phyloP scores from a whole-genome alignment of 2,888 invertebrate genomes.

The Oasisia sp. region DNA sequence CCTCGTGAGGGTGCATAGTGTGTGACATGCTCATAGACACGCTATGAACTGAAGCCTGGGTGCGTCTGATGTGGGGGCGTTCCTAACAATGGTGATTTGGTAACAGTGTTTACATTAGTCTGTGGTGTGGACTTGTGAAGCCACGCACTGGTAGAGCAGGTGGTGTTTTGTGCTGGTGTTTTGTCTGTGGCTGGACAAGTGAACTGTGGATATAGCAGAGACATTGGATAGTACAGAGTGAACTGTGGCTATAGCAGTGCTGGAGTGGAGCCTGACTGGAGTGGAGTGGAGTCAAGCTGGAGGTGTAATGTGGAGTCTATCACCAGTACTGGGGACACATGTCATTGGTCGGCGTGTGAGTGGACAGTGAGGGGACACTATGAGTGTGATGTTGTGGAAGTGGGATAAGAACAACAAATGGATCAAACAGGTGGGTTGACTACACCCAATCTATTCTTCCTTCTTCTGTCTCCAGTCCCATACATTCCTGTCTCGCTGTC shows the following conservation, averaged over 20 bases:
- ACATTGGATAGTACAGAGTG: too few species aligned
- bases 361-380: neutral
- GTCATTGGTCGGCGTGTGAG: neutral
- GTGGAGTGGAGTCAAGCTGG: neutral
- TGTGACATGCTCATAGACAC: neutral
- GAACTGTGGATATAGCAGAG: neutral
- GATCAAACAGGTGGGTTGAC: slow-evolving; percentile 33
- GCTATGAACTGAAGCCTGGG: neutral
- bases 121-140: neutral
- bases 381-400: slow-evolving; percentile 35
- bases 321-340: neutral
- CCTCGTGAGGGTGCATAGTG: neutral
- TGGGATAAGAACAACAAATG: slow-evolving; percentile 35
- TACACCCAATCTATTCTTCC: neutral
- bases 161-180: neutral
- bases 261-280: neutral
- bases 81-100: neutral
- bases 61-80: neutral
- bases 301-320: neutral
- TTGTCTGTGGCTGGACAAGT: neutral
- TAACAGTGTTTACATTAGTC: slow-evolving; percentile 4
- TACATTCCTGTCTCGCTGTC: too few species aligned
- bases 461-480: neutral
- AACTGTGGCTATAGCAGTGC: neutral
- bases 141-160: neutral